phyloP scores from a whole-genome alignment of 1,140 invertebrate species.

The Chironomus striatipennis region DNA sequence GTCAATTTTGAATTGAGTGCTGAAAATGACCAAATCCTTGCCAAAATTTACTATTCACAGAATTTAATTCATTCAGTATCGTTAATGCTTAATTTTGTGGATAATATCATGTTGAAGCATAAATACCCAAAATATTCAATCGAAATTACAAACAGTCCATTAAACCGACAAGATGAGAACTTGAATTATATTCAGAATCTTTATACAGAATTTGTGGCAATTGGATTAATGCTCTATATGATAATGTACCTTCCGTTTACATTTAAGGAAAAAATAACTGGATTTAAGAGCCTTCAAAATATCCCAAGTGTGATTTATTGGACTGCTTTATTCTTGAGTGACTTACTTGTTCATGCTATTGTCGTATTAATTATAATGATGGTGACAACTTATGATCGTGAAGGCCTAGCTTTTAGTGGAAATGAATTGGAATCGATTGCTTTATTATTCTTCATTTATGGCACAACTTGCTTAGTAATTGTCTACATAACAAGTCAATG shows the following conservation, averaged over 20 bases:
- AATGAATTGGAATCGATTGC: not conserved
- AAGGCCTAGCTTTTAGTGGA: not conserved
- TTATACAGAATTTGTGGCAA: conserved; percentile 6
- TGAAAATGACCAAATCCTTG: conserved; percentile 1
- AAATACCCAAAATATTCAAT: not conserved
- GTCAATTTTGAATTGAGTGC: conserved; percentile 29
- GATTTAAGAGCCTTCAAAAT: conserved; percentile 36
- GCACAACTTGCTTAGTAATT: conserved; percentile 35
- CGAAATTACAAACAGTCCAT: not conserved
- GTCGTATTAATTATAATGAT: conserved; percentile 27
- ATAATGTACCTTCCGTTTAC: conserved; percentile 36
- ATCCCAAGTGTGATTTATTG: conserved; percentile 35
- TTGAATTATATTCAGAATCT: conserved; percentile 19
- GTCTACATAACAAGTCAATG: conserved; percentile 34
- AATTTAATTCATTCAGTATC: conserved; percentile 38
- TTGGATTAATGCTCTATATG: conserved; percentile 32
- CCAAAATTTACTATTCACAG: conserved; percentile 31
- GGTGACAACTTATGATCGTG: not conserved
- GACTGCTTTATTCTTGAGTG: conserved; percentile 32
- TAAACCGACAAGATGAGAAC: conserved; percentile 7
- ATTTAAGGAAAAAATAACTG: conserved; percentile 33
- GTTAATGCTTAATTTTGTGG: conserved; percentile 34
- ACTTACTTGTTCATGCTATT: conserved; percentile 29
- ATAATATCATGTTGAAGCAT: conserved; percentile 31
- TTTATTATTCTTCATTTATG: conserved; percentile 30